These are phyloP conservation scores for Drosophila nigromelanica DNA, from an alignment of 1,140 invertebrate species.

Conservation along the genomic window DNA sequence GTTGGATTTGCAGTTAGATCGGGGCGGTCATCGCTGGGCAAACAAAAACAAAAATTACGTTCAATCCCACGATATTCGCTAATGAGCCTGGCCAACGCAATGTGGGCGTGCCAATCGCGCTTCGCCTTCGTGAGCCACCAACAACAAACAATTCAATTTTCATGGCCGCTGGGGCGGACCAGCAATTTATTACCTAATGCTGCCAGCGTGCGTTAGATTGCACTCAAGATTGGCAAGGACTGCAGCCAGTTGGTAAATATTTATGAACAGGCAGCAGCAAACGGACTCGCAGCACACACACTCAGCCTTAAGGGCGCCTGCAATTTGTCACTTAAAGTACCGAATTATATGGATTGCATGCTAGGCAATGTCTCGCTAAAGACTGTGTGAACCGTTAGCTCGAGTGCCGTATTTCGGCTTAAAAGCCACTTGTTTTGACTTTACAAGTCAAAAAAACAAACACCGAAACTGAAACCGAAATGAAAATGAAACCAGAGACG, in stretches of 20 bases:
- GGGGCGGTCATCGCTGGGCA: slow-evolving; percentile 62
- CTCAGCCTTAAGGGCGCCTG: slow-evolving; percentile 31
- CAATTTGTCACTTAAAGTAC: slow-evolving; percentile 66
- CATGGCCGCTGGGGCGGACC: slow-evolving; percentile 59
- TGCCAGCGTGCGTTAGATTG: slow-evolving; percentile 76
- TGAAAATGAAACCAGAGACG: slow-evolving; percentile 63
- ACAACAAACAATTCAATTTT: slow-evolving; percentile 81
- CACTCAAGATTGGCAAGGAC: slow-evolving; percentile 53
- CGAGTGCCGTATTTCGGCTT: slow-evolving; percentile 43
- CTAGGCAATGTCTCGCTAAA: slow-evolving; percentile 24
- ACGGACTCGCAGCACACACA: neutral
- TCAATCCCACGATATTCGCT: slow-evolving; percentile 74
- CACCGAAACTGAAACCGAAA: slow-evolving; percentile 40
- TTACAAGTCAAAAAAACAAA: slow-evolving; percentile 64
- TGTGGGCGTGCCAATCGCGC: slow-evolving; percentile 61
- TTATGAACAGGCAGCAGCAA: slow-evolving; percentile 37
- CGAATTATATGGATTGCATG: slow-evolving; percentile 15
- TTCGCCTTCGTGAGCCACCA: slow-evolving; percentile 57
- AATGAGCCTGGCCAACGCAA: slow-evolving; percentile 77
- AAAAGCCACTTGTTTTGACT: slow-evolving; percentile 70
- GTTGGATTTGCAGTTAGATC: slow-evolving; percentile 19
- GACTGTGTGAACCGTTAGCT: slow-evolving; percentile 55
- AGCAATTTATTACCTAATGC: slow-evolving; percentile 78
- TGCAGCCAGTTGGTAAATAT: slow-evolving; percentile 33
- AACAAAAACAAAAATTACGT: slow-evolving; percentile 47